A percentile compares a stretch with the other conserved stretches of the same genome.
phyloP scores from a whole-genome alignment of 2,797 vertebrate species.

The Xiphophorus birchmanni region DNA sequence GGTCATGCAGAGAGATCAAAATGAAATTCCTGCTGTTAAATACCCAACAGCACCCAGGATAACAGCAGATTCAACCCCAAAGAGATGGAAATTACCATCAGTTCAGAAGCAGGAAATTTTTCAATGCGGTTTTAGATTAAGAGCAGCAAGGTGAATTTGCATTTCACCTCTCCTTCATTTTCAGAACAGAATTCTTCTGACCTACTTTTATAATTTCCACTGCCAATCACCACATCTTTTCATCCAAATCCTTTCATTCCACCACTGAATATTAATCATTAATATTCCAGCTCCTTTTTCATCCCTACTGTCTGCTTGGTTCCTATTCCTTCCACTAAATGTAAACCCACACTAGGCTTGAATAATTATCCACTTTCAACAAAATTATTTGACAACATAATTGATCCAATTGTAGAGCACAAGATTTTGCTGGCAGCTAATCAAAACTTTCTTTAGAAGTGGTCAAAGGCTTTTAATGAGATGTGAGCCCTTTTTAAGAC shows the following conservation, averaged over 20 bases:
- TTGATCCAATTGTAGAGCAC: not conserved
- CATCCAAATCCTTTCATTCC: slow-evolving; percentile 40
- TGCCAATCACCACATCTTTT: slow-evolving; percentile 61
- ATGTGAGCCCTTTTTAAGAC: not conserved
- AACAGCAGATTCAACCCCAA: slow-evolving; percentile 30
- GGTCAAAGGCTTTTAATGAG: not conserved
- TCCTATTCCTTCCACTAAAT: slow-evolving; percentile 10
- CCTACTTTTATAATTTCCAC: slow-evolving; percentile 37
- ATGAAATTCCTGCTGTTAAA: slow-evolving; percentile 39
- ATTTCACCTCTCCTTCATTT: slow-evolving; percentile 46
- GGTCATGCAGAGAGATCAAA: slow-evolving; percentile 48
- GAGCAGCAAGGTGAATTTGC: slow-evolving; percentile 50
- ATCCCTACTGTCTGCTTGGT: slow-evolving; percentile 10
- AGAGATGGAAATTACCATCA: slow-evolving; percentile 51
- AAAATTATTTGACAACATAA: not conserved
- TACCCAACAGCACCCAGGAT: slow-evolving; percentile 16
- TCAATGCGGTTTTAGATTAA: slow-evolving; percentile 15
- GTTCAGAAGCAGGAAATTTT: slow-evolving; percentile 25
- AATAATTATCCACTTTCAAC: slow-evolving; percentile 8
- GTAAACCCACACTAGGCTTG: slow-evolving; percentile 8
- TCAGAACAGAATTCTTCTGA: slow-evolving; percentile 27
- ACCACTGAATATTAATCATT: slow-evolving; percentile 60
- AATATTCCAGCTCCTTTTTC: slow-evolving; percentile 25
- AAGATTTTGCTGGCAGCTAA: not conserved
- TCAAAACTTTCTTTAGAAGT: slow-evolving; percentile 1